These are phyloP conservation scores for Lepidurus couesii DNA, from an alignment of 1,140 invertebrate genomes.

Conservation along the genomic window DNA sequence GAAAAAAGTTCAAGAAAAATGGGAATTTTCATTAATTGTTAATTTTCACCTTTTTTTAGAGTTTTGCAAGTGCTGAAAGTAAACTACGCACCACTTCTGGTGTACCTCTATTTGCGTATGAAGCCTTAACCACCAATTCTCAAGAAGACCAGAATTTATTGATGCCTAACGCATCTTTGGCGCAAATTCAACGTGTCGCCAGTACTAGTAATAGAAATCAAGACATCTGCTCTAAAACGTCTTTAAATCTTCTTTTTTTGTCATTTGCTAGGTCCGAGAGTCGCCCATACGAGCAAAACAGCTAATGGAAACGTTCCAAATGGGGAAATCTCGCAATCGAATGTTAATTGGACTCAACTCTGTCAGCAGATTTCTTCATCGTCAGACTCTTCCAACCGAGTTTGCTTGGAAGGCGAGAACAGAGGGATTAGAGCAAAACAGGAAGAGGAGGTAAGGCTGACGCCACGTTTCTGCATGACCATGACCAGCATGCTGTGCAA, in stretches of 20 bases:
- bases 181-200: slow-evolving; percentile 9
- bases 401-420: background rate
- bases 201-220: background rate
- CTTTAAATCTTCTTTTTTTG: no score
- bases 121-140: slow-evolving; percentile 11
- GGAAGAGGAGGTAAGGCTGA: slow-evolving; percentile 58
- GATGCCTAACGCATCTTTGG: background rate
- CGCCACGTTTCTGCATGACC: slow-evolving; percentile 63
- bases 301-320: background rate
- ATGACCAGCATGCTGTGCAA: slow-evolving; percentile 61
- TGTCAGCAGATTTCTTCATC: background rate
- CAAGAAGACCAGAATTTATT: background rate
- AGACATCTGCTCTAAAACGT: no score
- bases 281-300: background rate
- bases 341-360: background rate
- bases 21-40: background rate
- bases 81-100: slow-evolving; percentile 31
- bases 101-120: slow-evolving; percentile 28
- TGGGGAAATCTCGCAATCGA: background rate
- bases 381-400: background rate
- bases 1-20: background rate
- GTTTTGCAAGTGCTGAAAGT: slow-evolving; percentile 11
- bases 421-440: background rate
- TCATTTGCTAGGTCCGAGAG: background rate
- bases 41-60: slow-evolving; percentile 24